Base-by-base conservation (phyloP, 1,140 invertebrate species). In the Muscidifurax raptorellus region DNA sequence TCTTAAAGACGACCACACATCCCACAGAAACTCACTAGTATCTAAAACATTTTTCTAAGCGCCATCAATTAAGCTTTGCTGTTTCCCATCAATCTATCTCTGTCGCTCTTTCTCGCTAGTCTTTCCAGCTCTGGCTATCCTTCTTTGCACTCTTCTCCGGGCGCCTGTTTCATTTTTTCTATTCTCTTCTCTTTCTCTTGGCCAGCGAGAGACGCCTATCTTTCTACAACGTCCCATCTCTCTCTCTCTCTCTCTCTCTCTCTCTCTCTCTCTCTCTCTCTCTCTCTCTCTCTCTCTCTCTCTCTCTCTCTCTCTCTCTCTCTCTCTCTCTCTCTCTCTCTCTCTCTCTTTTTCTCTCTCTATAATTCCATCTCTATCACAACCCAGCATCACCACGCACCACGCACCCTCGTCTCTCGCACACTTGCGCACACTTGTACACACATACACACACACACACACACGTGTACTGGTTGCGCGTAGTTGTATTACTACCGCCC, bases 21-120 rank as follows among this genome's bases (percentile, higher is more conserved):
- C 30, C 64, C 12, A 67, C 27, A 67, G 59, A 13, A 77, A 74
- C n/a, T 13, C 18, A 71, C 22, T 28, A 52, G 10, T 59, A 71
- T 47, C 81, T 69, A 30, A 59, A 81, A 40, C 40, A 81, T 85
- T 85, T 85, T 82, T 82, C 75, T 75, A 82, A 85, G 78, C 76
- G 80, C 80, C 84, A 85, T 85, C 82, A 85, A 85, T 85, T 85
- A 85, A 82, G 80, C 80, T 78, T 36, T 13, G 71, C 83, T 40
- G 83, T 80, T 84, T 84, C 77, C 69, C 77, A 80, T 80, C 76
- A 75, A 64, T 80, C 78, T 76, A n/a, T 67, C 47, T 18, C 22
- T 32, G 2, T 67, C 59, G 10, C 82, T 80, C 78, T 27, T 5
- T 44, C 59, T 47, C 25, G 13, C 77, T 32, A 69, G 28, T 80